Conservation (phyloP, 2,888 invertebrate genomes). For the Chrysolina oricalcia region DNA sequence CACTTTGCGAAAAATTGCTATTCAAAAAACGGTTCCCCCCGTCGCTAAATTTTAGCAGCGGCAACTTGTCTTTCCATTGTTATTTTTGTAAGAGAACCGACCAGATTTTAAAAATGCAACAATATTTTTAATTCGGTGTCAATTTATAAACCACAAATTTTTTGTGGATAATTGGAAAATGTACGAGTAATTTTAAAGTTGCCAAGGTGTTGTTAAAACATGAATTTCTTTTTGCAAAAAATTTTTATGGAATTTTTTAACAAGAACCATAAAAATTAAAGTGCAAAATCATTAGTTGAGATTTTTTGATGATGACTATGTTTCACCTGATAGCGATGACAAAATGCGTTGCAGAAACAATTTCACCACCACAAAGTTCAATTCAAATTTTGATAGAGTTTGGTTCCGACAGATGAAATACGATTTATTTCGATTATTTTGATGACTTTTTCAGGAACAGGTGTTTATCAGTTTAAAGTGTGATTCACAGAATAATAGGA, state of each 20-base stretch:
- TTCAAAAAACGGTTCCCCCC: conserved; percentile 15
- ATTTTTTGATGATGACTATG: neutral
- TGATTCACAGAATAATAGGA: neutral
- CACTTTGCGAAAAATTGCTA: too few relatives aligned
- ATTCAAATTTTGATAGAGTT: neutral
- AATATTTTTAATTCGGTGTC: neutral
- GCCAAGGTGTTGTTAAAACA: too few relatives aligned
- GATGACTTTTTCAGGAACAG: conserved; percentile 15
- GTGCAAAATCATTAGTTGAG: neutral
- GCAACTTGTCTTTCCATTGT: conserved; percentile 1
- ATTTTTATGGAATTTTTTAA: conserved; percentile 5
- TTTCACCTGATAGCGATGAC: neutral
- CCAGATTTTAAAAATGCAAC: conserved; percentile 4
- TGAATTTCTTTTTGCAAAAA: conserved; percentile 8
- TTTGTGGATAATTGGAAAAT: conserved; percentile 16
- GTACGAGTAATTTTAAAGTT: neutral
- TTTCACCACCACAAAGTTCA: conserved; percentile 16
- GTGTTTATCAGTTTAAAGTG: neutral
- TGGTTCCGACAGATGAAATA: neutral
- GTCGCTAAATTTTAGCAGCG: neutral
- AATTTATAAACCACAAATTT: neutral
- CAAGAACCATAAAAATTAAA: neutral
- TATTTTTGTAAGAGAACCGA: conserved; percentile 9
- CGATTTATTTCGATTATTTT: neutral
- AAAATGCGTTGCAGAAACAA: neutral